Evolutionary conservation across 2,113 vertebrate species (phyloP).

Genomic region (Chamaetylas fuelleborni): DNA sequence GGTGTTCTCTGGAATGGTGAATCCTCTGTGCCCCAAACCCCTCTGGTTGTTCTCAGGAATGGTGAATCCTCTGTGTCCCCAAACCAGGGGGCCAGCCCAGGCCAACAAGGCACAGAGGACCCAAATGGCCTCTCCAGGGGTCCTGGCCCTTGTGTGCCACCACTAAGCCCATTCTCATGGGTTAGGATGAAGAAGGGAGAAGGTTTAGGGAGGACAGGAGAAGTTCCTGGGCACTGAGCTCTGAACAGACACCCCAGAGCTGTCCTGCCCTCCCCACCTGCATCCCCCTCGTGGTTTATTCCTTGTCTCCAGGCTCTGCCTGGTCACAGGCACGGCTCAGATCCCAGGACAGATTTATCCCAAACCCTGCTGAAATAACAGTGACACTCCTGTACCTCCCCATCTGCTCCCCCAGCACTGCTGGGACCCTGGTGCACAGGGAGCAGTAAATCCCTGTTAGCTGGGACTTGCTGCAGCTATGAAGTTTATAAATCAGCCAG

Average conservation of each 20-base stretch:
- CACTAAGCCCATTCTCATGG: fast-evolving
- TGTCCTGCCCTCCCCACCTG: neutral
- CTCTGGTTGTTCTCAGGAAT: too few species aligned
- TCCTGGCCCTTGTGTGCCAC: neutral
- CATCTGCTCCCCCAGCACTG: neutral
- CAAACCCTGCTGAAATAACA: neutral
- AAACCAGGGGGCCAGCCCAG: neutral
- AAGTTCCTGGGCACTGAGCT: fast-evolving
- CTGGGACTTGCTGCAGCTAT: neutral
- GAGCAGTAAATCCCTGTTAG: neutral
- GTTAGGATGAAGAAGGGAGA: fast-evolving
- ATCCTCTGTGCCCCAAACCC: too few species aligned
- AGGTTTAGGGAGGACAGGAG: fast-evolving
- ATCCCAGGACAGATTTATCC: neutral
- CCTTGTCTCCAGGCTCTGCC: neutral
- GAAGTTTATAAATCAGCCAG: conserved; percentile 4
- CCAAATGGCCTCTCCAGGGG: fast-evolving
- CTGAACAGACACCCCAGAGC: neutral
- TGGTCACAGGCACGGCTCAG: neutral
- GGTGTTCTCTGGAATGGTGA: neutral
- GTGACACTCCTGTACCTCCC: neutral
- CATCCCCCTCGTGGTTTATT: neutral
- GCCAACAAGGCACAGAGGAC: neutral
- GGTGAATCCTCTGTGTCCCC: too few species aligned
- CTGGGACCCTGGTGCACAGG: neutral